phyloP scores from a whole-genome alignment of 53 echinoderm and acorn worm genomes.

The Pentamera pediparva region DNA sequence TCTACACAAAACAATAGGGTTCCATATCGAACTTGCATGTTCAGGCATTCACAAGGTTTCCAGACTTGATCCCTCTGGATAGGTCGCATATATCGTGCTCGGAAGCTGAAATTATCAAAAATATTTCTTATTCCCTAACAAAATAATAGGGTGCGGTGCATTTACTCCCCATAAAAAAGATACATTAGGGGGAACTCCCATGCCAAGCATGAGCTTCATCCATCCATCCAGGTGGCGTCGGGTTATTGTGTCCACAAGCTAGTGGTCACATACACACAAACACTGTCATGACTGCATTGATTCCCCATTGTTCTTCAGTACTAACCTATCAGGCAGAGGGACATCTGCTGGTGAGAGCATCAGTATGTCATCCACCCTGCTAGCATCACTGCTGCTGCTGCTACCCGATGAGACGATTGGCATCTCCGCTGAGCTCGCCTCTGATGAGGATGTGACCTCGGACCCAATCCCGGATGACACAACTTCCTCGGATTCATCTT shows the following conservation, averaged over 20 bases:
- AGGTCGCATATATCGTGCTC: too few relatives aligned
- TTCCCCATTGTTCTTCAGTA: background rate
- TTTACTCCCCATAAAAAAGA: background rate
- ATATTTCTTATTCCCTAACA: too few relatives aligned
- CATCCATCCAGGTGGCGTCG: background rate
- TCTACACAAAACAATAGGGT: too few relatives aligned
- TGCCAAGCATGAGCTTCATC: background rate
- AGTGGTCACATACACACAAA: too few relatives aligned
- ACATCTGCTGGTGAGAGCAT: constrained; percentile 17
- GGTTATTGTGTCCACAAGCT: too few relatives aligned
- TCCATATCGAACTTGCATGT: too few relatives aligned
- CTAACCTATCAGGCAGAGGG: constrained; percentile 19
- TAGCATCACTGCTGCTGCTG: background rate
- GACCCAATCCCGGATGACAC: background rate
- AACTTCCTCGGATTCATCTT: background rate
- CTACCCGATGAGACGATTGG: background rate
- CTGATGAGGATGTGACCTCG: background rate
- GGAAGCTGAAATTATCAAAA: too few relatives aligned
- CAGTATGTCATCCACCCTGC: constrained; percentile 9
- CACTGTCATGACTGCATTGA: background rate
- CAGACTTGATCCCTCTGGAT: too few relatives aligned
- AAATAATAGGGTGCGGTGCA: too few relatives aligned
- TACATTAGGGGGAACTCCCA: background rate
- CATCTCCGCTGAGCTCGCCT: background rate
- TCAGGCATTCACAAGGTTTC: too few relatives aligned